Evolutionary conservation across 2,888 invertebrate genomes (phyloP).

Genomic region (Chesias legatella): DNA sequence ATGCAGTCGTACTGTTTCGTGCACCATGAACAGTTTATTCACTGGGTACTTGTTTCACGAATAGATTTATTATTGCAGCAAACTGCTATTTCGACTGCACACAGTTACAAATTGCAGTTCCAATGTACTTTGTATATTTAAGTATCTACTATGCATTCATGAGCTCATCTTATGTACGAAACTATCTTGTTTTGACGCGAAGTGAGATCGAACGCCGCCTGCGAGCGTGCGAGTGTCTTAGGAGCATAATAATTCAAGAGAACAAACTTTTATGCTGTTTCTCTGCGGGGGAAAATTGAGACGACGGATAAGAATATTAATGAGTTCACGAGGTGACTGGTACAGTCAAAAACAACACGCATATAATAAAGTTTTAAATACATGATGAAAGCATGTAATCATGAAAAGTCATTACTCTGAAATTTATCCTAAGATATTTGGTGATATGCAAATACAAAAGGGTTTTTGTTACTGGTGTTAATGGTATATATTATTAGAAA

Average conservation of each 20-base stretch:
- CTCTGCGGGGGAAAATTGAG: background rate
- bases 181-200: conserved; percentile 9
- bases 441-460: too few species aligned
- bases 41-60: too few species aligned
- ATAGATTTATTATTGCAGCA: too few species aligned
- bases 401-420: too few species aligned
- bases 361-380: too few species aligned
- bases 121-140: conserved; percentile 1
- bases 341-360: too few species aligned
- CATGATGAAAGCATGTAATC: too few species aligned
- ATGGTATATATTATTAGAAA: too few species aligned
- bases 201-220: conserved; percentile 1
- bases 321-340: background rate
- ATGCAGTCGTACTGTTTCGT: too few species aligned
- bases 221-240: background rate
- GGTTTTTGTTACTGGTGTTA: too few species aligned
- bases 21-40: too few species aligned
- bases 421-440: too few species aligned
- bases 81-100: background rate
- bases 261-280: background rate
- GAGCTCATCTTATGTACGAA: conserved; percentile 3
- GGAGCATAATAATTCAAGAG: background rate
- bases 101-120: conserved; percentile 3
- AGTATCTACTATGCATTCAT: conserved; percentile 7
- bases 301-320: background rate